phyloP scores from a whole-genome alignment of 1,140 invertebrate species.

The Calycopis cecrops region DNA sequence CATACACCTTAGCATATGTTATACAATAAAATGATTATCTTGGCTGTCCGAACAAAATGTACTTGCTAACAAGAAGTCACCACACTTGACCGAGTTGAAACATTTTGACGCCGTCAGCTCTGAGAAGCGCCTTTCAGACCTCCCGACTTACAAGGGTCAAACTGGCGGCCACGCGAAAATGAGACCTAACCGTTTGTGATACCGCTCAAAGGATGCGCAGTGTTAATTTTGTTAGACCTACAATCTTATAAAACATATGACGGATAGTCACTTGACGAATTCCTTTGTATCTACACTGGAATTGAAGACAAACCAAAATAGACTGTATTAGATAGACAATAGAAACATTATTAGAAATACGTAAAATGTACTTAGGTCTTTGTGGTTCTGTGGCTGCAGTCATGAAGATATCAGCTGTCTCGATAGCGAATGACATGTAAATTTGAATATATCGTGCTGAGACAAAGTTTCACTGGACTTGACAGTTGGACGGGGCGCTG shows the following conservation, averaged over 20 bases:
- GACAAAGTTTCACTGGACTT: conserved; percentile 56
- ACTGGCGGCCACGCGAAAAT: conserved; percentile 22
- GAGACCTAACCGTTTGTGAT: conserved; percentile 16
- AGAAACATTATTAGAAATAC: conserved; percentile 21
- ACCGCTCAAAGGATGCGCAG: conserved; percentile 23
- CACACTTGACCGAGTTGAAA: conserved; percentile 58
- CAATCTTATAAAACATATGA: conserved; percentile 46
- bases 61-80: conserved; percentile 62
- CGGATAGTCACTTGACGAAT: conserved; percentile 63
- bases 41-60: conserved; percentile 43
- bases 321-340: conserved; percentile 14
- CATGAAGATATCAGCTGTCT: conserved; percentile 59
- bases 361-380: conserved; percentile 18
- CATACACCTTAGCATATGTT: conserved; percentile 8
- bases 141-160: conserved; percentile 50
- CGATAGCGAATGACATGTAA: conserved; percentile 59
- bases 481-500: conserved; percentile 40
- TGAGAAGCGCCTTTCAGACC: conserved; percentile 40
- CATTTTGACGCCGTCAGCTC: conserved; percentile 50
- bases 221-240: conserved; percentile 26
- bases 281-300: conserved; percentile 45
- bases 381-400: conserved; percentile 19
- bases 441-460: conserved; percentile 67
- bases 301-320: conserved; percentile 18
- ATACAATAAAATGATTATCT: conserved; percentile 46